These are phyloP conservation scores for Chrysopilus asiliformis DNA, from an alignment of 2,888 invertebrate species.

Conservation along the genomic window DNA sequence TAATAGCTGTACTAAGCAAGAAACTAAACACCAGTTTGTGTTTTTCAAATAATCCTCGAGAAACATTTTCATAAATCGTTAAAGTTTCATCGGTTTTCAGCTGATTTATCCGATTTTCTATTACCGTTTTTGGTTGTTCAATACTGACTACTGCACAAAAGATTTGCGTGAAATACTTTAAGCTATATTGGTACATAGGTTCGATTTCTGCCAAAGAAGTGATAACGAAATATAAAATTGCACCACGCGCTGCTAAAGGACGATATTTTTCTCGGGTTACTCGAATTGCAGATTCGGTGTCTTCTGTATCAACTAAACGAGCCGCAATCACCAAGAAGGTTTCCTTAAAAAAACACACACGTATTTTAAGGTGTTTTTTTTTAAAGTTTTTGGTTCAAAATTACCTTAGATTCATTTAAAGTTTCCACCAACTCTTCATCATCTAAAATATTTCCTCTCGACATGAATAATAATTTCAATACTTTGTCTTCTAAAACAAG, in stretches of 20 bases:
- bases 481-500: conserved; percentile 84
- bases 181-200: conserved; percentile 91
- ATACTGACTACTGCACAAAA: conserved; percentile 69
- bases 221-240: conserved; percentile 82
- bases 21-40: conserved; percentile 85
- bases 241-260: conserved; percentile 73
- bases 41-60: conserved; percentile 78
- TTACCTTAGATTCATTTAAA: conserved; percentile 70
- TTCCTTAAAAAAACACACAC: conserved; percentile 51
- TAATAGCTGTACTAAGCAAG: conserved; percentile 64
- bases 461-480: conserved; percentile 62
- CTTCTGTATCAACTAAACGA: conserved; percentile 73
- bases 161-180: conserved; percentile 72
- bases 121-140: conserved; percentile 51
- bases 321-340: conserved; percentile 81
- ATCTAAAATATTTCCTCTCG: conserved; percentile 82
- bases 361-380: background rate
- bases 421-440: conserved; percentile 88
- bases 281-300: conserved; percentile 75
- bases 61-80: conserved; percentile 74
- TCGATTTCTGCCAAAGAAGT: conserved; percentile 80
- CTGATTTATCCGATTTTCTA: conserved; percentile 53
- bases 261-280: conserved; percentile 77
- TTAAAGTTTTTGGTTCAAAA: conserved; percentile 1
- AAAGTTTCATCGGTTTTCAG: conserved; percentile 65